A percentile compares a stretch with the other conserved stretches of the same genome.
These are phyloP conservation scores for Apodemus agrarius DNA, from an alignment of 2,797 vertebrate species.

Conservation along the genomic window DNA sequence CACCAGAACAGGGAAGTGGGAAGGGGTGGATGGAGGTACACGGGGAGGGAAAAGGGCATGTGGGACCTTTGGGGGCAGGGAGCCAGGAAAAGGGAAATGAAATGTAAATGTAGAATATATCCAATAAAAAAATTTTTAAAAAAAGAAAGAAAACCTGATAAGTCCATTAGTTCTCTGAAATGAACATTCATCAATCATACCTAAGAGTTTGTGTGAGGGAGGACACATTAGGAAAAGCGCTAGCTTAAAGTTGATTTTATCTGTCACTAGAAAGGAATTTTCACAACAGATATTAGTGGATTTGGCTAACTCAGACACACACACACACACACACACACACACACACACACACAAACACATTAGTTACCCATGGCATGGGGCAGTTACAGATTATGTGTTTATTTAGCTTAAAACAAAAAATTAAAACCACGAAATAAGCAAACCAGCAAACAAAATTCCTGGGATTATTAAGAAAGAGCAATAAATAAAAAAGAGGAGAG, in stretches of 20 bases:
- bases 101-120: too few species aligned
- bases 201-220: neutral
- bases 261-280: neutral
- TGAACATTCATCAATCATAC: neutral
- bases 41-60: too few species aligned
- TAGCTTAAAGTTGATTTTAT: neutral
- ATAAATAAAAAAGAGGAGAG: neutral
- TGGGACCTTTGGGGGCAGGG: too few species aligned
- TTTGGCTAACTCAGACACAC: too few species aligned
- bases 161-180: neutral
- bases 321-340: too few species aligned
- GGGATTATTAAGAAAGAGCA: neutral
- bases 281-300: neutral
- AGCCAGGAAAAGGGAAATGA: too few species aligned
- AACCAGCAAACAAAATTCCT: too few species aligned
- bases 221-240: neutral
- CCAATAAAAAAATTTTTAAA: too few species aligned
- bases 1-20: too few species aligned
- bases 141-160: neutral
- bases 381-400: too few species aligned
- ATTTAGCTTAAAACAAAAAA: neutral
- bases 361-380: neutral
- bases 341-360: neutral
- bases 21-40: too few species aligned
- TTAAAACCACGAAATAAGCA: too few species aligned